Evolutionary conservation across 2,113 vertebrate species (phyloP).

Genomic region (Tamias sibiricus): DNA sequence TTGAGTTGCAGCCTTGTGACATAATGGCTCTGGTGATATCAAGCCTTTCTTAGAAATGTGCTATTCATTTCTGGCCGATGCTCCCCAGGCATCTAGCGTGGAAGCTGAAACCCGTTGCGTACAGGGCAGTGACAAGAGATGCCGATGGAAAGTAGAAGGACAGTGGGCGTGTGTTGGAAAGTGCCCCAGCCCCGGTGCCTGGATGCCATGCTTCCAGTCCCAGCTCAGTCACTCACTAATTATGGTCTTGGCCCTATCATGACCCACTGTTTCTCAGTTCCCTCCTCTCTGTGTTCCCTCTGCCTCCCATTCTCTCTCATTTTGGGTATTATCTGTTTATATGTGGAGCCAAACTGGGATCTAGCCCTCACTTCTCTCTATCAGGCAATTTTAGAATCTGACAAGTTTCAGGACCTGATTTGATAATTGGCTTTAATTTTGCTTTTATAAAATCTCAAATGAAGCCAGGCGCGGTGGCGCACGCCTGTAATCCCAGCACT

Average conservation of each 20-base stretch:
- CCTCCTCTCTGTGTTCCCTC: background rate
- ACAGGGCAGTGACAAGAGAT: background rate
- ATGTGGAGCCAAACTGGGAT: background rate
- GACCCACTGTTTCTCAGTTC: background rate
- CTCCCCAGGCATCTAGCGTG: background rate
- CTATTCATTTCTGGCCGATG: background rate
- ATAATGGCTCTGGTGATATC: background rate
- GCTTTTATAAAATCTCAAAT: conserved; percentile 16
- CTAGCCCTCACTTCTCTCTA: background rate
- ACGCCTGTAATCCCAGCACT: no score
- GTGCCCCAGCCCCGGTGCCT: background rate
- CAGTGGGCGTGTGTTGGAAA: conserved; percentile 31
- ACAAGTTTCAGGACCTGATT: background rate
- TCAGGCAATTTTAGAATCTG: conserved; percentile 44
- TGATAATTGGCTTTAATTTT: conserved; percentile 54
- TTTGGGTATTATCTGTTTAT: background rate
- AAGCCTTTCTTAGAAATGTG: conserved; percentile 38
- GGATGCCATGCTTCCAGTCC: background rate
- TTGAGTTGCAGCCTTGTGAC: background rate
- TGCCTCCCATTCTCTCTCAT: background rate
- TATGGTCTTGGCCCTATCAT: background rate
- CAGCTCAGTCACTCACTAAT: background rate
- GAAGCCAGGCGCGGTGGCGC: no score
- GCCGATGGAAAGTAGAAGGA: conserved; percentile 19
- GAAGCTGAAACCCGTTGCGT: background rate